These are phyloP conservation scores for Pantherophis alleghaniensis DNA, from an alignment of 2,797 vertebrate genomes.

Conservation along the genomic window DNA sequence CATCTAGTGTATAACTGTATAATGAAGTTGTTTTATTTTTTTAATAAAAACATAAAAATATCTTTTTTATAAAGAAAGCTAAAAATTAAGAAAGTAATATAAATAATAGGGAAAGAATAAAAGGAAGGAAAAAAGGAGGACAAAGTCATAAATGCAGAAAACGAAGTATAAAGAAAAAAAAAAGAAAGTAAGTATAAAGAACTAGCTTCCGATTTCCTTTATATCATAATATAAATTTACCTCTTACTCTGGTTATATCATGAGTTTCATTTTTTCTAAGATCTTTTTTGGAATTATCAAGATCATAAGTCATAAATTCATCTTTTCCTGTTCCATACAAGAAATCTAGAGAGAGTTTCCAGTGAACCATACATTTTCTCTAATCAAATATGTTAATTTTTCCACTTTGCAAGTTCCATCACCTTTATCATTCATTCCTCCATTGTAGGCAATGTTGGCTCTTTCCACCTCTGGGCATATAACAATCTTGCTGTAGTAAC, in stretches of 20 bases:
- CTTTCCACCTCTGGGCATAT: background rate
- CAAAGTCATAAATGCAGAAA: background rate
- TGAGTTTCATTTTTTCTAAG: background rate
- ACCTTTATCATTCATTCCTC: background rate
- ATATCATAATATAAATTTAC: background rate
- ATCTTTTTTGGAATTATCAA: background rate
- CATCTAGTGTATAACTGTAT: constrained; percentile 51
- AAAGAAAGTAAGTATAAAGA: background rate
- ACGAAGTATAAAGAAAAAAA: background rate
- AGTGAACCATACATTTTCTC: background rate
- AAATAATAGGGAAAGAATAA: background rate
- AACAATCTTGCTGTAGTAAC: background rate
- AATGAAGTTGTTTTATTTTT: constrained; percentile 11
- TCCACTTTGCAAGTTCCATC: background rate
- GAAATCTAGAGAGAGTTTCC: background rate
- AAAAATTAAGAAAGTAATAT: background rate
- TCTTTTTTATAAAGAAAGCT: background rate
- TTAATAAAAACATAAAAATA: background rate
- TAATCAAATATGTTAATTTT: background rate
- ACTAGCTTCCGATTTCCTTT: background rate
- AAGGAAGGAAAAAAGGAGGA: background rate
- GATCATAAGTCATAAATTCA: background rate
- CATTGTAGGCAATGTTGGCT: background rate
- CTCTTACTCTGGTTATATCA: background rate
- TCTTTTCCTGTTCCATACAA: background rate